Conservation (phyloP, 1,140 invertebrate genomes). For the Pseudomyrmex cubaensis region DNA sequence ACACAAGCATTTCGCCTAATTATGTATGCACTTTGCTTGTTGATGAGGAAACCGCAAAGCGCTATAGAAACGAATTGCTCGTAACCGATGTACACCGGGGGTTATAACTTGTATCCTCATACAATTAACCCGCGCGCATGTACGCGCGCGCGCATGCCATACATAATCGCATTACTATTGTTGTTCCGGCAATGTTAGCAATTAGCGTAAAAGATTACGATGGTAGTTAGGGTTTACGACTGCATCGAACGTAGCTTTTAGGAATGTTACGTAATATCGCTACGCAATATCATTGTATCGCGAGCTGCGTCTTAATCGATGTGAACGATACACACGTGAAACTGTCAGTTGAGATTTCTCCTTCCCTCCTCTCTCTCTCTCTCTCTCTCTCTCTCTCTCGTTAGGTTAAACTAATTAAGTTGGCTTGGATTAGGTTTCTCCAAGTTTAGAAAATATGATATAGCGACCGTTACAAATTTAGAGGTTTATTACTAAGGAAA, state of each 20-base stretch:
- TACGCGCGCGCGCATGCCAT: neutral
- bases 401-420: conserved; percentile 33
- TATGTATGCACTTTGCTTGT: conserved; percentile 53
- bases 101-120: conserved; percentile 56
- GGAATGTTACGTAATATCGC: conserved; percentile 2
- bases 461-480: neutral
- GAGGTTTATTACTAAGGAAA: conserved; percentile 43
- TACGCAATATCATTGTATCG: too few relatives aligned
- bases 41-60: conserved; percentile 53
- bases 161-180: conserved; percentile 46
- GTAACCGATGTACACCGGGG: conserved; percentile 31
- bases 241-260: neutral
- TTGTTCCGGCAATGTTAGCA: conserved; percentile 56
- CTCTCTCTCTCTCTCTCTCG: neutral
- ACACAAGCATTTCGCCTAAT: conserved; percentile 54
- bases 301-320: neutral
- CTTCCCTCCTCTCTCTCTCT: neutral
- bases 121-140: conserved; percentile 54
- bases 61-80: conserved; percentile 55
- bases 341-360: too few relatives aligned
- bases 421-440: conserved; percentile 9
- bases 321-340: neutral
- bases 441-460: conserved; percentile 46
- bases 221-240: conserved; percentile 50
- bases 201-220: conserved; percentile 57